Evolutionary conservation across 2,113 vertebrate genomes (phyloP).

Genomic region (Boleophthalmus pectinirostris): DNA sequence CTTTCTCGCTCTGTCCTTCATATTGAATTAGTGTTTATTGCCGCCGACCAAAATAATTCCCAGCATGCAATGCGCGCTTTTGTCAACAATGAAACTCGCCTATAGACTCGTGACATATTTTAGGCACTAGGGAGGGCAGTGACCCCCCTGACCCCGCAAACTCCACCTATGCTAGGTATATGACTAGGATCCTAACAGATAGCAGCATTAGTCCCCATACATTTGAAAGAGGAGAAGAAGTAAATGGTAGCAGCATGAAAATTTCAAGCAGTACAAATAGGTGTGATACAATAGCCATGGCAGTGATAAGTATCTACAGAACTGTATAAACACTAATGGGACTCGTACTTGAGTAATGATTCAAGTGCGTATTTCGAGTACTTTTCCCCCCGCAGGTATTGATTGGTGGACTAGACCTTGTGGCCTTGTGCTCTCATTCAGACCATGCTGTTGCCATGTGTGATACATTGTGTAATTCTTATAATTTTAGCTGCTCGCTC

Average conservation of each 20-base stretch:
- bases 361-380: neutral
- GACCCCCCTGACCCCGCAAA: no score
- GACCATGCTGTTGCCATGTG: conserved; percentile 36
- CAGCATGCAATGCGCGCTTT: no score
- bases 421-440: neutral
- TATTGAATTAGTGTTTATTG: no score
- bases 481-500: conserved; percentile 58
- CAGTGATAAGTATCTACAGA: neutral
- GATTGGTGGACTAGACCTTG: conserved; percentile 15
- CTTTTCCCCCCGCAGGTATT: neutral
- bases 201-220: neutral
- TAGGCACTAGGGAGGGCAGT: no score
- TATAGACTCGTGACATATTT: no score
- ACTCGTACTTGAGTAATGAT: neutral
- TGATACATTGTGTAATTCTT: conserved; percentile 51
- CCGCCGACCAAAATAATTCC: no score
- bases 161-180: no score
- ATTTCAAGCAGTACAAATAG: neutral
- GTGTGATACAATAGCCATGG: neutral
- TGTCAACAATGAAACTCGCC: no score
- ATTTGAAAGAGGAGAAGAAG: neutral
- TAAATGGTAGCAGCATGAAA: neutral
- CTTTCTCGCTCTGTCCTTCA: no score
- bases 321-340: neutral
- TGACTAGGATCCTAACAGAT: no score